phyloP scores from a whole-genome alignment of 2,888 invertebrate species.

The Caenorhabditis sulstoni region DNA sequence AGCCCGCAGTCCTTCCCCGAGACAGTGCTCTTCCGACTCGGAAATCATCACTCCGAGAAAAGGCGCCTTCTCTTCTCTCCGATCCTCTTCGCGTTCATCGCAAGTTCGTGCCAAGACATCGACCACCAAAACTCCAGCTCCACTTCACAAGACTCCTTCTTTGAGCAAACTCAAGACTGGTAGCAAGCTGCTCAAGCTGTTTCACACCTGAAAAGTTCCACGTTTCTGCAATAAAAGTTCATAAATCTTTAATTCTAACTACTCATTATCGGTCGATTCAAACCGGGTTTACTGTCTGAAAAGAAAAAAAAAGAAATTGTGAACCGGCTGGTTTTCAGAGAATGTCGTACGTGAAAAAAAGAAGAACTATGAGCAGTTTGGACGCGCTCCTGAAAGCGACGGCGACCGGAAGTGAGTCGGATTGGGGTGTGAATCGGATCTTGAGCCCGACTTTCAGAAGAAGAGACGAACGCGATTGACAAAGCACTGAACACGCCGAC shows the following conservation, averaged over 20 bases:
- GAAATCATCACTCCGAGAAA: slow-evolving; percentile 72
- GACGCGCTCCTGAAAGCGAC: slow-evolving; percentile 64
- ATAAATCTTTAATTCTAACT: too few relatives aligned
- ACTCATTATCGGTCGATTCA: not conserved
- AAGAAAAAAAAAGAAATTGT: too few relatives aligned
- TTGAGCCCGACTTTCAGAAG: slow-evolving; percentile 12
- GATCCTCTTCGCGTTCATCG: slow-evolving; percentile 65
- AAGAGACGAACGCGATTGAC: slow-evolving; percentile 33
- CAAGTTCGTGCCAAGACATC: slow-evolving; percentile 67
- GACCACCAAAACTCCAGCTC: slow-evolving; percentile 60
- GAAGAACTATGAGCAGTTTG: slow-evolving; percentile 42
- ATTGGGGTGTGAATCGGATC: not conserved
- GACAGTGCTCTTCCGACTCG: slow-evolving; percentile 74
- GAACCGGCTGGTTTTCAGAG: not conserved
- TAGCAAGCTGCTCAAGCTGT: slow-evolving; percentile 72
- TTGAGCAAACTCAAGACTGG: slow-evolving; percentile 73
- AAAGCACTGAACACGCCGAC: slow-evolving; percentile 47
- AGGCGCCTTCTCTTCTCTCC: slow-evolving; percentile 64
- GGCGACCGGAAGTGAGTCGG: slow-evolving; percentile 49
- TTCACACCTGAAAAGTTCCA: slow-evolving; percentile 60
- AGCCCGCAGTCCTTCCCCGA: slow-evolving; percentile 72
- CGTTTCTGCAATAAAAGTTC: not conserved
- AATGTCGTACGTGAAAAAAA: slow-evolving; percentile 22
- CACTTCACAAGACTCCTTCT: slow-evolving; percentile 69
- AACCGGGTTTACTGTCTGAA: not conserved